Percentiles rank a stretch among this genome's conserved stretches.
Evolutionary conservation across 2,888 invertebrate species (phyloP).

Genomic region (Drosophila hawaiiensis): DNA sequence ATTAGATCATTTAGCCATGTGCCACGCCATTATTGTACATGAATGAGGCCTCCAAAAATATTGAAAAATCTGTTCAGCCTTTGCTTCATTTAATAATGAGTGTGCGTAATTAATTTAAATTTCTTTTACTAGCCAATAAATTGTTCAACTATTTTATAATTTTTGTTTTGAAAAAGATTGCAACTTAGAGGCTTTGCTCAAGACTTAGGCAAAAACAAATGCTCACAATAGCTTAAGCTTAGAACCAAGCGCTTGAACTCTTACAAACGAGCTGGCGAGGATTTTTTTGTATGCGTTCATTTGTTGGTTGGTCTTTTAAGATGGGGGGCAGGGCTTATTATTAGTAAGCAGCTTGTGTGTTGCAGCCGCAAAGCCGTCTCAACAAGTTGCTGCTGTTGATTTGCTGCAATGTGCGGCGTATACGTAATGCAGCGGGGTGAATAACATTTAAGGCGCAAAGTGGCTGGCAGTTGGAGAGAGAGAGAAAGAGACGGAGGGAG

Average conservation of each 20-base stretch:
- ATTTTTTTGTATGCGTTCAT: constrained; percentile 21
- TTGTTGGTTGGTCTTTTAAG: constrained; percentile 15
- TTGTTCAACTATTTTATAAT: not conserved
- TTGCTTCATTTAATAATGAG: constrained; percentile 20
- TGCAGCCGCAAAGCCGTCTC: constrained; percentile 61
- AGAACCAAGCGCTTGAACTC: constrained; percentile 18
- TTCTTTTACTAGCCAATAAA: not conserved
- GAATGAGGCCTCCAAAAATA: constrained; percentile 24
- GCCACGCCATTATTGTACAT: constrained; percentile 34
- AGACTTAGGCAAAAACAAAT: not conserved
- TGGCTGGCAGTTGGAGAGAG: constrained; percentile 9
- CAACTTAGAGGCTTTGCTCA: not conserved
- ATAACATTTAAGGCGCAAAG: constrained; percentile 63
- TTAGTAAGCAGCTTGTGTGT: constrained; percentile 49
- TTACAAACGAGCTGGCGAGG: constrained; percentile 7
- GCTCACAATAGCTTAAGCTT: not conserved
- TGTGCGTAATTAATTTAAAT: constrained; percentile 16
- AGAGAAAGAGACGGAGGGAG: not conserved
- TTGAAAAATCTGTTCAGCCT: constrained; percentile 33
- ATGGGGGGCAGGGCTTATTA: constrained; percentile 26
- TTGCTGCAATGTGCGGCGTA: constrained; percentile 58
- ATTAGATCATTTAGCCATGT: constrained; percentile 52
- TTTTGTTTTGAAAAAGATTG: not conserved
- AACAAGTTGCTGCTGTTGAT: constrained; percentile 63
- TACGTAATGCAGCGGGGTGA: constrained; percentile 73